phyloP scores from a whole-genome alignment of 1,140 invertebrate species.

The Platorchestia sp. region DNA sequence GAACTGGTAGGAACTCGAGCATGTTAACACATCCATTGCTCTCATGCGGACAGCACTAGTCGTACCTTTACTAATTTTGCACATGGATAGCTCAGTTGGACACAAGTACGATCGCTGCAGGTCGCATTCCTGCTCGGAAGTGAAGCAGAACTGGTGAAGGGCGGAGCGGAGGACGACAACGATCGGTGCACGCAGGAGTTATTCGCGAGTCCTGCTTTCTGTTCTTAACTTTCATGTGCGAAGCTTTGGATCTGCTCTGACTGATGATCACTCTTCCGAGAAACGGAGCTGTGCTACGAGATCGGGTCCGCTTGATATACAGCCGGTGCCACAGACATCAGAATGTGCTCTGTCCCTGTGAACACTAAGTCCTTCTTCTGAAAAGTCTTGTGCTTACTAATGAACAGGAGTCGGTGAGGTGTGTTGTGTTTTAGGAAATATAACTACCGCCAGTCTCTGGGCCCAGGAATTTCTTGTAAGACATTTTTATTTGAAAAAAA shows the following conservation, averaged over 20 bases:
- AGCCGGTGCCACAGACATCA: not conserved
- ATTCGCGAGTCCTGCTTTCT: not conserved
- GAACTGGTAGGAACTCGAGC: not conserved
- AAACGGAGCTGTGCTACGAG: not conserved
- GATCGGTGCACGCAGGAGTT: not conserved
- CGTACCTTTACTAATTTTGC: not conserved
- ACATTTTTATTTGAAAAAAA: not conserved
- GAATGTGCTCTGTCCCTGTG: not conserved
- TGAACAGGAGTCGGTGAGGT: not conserved
- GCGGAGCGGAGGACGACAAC: not conserved
- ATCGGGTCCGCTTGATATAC: not conserved
- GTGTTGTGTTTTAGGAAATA: not conserved
- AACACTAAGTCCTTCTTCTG: not conserved
- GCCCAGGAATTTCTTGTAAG: not conserved
- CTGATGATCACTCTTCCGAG: not conserved
- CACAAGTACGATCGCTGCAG: slow-evolving; percentile 1
- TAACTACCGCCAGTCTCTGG: no score
- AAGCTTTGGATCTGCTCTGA: not conserved
- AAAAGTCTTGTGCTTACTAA: not conserved
- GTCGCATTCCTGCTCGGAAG: slow-evolving; percentile 39
- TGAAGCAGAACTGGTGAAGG: slow-evolving; percentile 42
- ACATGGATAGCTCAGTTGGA: not conserved
- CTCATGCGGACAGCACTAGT: not conserved
- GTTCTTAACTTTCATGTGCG: slow-evolving; percentile 5
- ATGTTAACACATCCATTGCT: not conserved